Evolutionary conservation across 92 coral and sea anemone genomes (phyloP), one percentile per base, ranked within the genome.

Genomic region (Porites rus): DNA sequence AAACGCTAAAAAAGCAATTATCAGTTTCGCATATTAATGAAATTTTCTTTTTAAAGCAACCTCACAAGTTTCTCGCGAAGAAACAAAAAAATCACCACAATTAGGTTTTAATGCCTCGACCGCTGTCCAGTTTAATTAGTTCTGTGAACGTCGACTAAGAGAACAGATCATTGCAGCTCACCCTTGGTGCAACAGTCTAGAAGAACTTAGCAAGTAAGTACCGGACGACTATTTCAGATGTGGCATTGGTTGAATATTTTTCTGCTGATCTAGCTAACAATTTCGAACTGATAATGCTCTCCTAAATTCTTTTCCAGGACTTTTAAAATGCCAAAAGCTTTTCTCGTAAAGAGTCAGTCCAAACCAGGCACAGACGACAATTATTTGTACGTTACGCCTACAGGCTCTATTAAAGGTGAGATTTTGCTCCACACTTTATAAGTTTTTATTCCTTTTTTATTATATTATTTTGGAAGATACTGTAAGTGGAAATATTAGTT

Each of bases 301-400:
- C 46, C 16, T 10, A 19, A 7, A 21, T 11, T 14, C 8, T 76
- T 76, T 58, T 76, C 20, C 80, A 58, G 80, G 80, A 1, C 25
- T 76, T 58, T 8, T 0, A 22, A 76, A 59, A 76, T 76, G 80
- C 80, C 80, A 7, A 56, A 21, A 76, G 67, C 67, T 76, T 76
- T 58, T 28, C 66, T 76, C 1, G 21, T 58, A 3, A 58, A 51
- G 51, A 17, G 67, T 58, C 67, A 76, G 51, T 14, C 28, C 80
- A 76, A 76, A 76, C 51, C 21, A 19, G 67, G 9, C 13, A 19
- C 22, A 14, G 80, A 51, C 5, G 78, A 18, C 2, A 74, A 52
- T n/a, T 51, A 18, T 51, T 46, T 14, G 11, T 3, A 21, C 24
- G 51, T 63, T 14, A n/a, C 10, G 61, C 61, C 61, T 10, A 38